A percentile compares a stretch with the other conserved stretches of the same genome.
These are phyloP conservation scores for Tenrec ecaudatus DNA, from an alignment of 2,113 vertebrate species.

Conservation along the genomic window DNA sequence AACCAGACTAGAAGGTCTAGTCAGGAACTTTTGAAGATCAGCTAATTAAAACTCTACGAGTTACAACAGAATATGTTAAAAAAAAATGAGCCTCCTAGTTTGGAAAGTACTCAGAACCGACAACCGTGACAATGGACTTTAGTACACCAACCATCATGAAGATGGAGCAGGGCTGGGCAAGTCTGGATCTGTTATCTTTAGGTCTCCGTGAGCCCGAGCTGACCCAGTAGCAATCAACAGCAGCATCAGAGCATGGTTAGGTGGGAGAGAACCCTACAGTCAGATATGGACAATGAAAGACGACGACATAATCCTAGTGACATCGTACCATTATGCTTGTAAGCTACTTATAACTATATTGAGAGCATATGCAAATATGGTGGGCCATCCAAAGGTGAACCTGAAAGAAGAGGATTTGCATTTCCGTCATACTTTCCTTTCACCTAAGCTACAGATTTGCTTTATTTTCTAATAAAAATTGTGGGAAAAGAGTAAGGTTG, in stretches of 20 bases:
- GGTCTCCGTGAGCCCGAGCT: background rate
- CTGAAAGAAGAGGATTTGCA: background rate
- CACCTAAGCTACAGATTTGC: background rate
- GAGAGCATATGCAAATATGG: background rate
- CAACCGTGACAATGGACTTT: background rate
- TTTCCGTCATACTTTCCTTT: background rate
- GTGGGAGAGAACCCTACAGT: background rate
- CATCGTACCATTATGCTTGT: background rate
- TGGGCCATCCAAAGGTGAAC: conserved; percentile 24
- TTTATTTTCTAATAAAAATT: background rate
- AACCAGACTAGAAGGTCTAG: background rate
- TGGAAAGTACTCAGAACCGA: background rate
- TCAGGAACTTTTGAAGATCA: background rate
- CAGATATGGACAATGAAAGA: background rate
- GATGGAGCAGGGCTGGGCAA: background rate
- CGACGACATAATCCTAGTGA: background rate
- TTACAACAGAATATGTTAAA: background rate
- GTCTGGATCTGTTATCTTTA: background rate
- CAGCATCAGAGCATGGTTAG: background rate
- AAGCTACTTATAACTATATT: background rate
- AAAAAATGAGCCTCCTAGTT: background rate
- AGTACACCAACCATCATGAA: background rate
- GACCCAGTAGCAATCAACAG: background rate
- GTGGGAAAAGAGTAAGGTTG: background rate
- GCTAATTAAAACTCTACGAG: background rate